phyloP scores from a whole-genome alignment of 2,888 invertebrate genomes.

The Pollenia griseotomentosa region DNA sequence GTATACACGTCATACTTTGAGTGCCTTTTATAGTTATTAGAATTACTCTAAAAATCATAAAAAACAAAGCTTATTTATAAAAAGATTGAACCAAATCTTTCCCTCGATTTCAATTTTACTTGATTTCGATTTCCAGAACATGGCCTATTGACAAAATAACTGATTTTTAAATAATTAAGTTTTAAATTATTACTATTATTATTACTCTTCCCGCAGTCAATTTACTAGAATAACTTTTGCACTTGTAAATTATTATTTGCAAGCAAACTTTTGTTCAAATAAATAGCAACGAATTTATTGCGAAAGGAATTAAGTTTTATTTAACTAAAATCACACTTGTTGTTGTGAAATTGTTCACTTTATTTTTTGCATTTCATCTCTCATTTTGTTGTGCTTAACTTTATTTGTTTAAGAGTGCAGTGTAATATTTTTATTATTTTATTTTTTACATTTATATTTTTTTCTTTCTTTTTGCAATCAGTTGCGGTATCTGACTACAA shows the following conservation, averaged over 20 bases:
- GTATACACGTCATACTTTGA: too few relatives aligned
- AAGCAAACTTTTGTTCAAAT: background rate
- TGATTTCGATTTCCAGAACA: too few relatives aligned
- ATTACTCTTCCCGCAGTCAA: too few relatives aligned
- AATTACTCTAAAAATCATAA: too few relatives aligned
- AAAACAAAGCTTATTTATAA: too few relatives aligned
- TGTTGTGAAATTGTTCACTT: conserved; percentile 53
- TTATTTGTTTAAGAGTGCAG: conserved; percentile 48
- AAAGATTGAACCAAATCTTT: too few relatives aligned
- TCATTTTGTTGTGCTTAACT: conserved; percentile 34
- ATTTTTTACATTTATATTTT: conserved; percentile 12
- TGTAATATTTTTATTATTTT: conserved; percentile 41
- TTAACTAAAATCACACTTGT: conserved; percentile 60
- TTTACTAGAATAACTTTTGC: background rate
- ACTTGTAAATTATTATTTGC: background rate
- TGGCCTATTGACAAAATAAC: too few relatives aligned
- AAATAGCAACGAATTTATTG: background rate
- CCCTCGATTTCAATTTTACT: too few relatives aligned
- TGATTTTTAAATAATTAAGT: too few relatives aligned
- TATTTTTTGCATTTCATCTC: background rate
- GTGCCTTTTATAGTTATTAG: too few relatives aligned
- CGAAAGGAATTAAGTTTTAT: conserved; percentile 10
- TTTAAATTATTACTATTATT: too few relatives aligned
- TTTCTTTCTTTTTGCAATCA: conserved; percentile 63
- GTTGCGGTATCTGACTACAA: conserved; percentile 72